Base-by-base conservation (phyloP, 2,113 vertebrate genomes). In the Lophura nycthemera region DNA sequence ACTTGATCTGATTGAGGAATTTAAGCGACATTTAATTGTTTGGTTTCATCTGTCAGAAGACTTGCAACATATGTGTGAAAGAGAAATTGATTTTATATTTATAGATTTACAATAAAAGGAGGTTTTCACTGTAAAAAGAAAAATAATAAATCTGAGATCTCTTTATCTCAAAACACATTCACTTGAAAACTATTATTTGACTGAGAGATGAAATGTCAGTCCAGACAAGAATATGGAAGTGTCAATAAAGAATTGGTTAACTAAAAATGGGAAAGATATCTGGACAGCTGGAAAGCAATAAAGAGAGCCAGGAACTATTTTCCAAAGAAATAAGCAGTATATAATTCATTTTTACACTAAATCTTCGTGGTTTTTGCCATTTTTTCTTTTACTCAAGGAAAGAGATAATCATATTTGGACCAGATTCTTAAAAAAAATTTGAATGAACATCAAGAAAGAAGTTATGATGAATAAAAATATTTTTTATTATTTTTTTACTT, bases 341-440 rank as follows among this genome's bases (percentile, higher is more conserved):
- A 43, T 43, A 85, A 89, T 66, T 85, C 10, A 85, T 61, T 95
- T 67, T 79, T 90, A 5, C 12, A 59, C 10, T 11, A 54, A 25
- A 8, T 38, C 38, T 47, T 52, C 57, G 4, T 77, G 20, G 19
- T 89, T 93, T 52, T 79, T 86, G 10, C 4, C 56, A 38, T 88
- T 50, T 30, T 69, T 92, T 38, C 72, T 94, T 74, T 96, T 85
- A 54, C 30, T 77, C 42, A 88, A 40, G 10, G 12, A 64, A 12
- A 42, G 25, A 82, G 50, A 85, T 66, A 86, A 88, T 71, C 86
- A 82, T 16, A 54, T 30, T 43, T 95, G 25, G 24, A n/a, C 8
- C 48, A 93, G 94, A 81, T 65, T 29, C 34, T n/a, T 91, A 83
- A 90, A 95, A 92, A 71, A 73, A 67, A 54, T 82, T 92, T 70